A percentile compares a stretch with the other conserved stretches of the same genome.
phyloP scores from a whole-genome alignment of 2,113 vertebrate genomes.

The Scalopus aquaticus region DNA sequence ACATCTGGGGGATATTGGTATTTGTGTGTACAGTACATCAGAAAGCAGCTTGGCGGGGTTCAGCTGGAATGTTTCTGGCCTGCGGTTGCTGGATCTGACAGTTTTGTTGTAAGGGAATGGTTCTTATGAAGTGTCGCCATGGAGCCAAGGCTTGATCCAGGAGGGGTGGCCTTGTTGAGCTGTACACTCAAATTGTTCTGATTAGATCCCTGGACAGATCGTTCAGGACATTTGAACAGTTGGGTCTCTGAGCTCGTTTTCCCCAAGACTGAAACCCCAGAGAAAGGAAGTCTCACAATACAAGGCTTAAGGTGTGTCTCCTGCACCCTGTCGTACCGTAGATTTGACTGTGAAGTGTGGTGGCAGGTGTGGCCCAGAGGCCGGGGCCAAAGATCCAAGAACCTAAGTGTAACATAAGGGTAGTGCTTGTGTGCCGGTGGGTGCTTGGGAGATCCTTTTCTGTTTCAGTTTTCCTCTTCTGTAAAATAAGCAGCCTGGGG shows the following conservation, averaged over 20 bases:
- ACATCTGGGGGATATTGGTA: constrained; percentile 87
- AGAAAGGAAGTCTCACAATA: background rate
- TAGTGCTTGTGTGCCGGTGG: background rate
- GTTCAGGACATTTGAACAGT: constrained; percentile 40
- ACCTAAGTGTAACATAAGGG: background rate
- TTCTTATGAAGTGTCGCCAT: constrained; percentile 86
- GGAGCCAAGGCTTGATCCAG: constrained; percentile 73
- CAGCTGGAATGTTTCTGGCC: constrained; percentile 84
- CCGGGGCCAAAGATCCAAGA: background rate
- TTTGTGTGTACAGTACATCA: constrained; percentile 84
- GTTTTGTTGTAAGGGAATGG: constrained; percentile 81
- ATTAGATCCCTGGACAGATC: constrained; percentile 73
- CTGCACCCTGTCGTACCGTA: background rate
- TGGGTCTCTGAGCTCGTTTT: constrained; percentile 50
- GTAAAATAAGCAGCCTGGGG: background rate
- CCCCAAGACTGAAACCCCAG: background rate
- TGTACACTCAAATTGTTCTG: constrained; percentile 73
- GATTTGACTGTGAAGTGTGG: background rate
- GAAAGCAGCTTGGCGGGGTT: constrained; percentile 83
- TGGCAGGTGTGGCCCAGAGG: background rate
- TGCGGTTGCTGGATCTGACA: constrained; percentile 85
- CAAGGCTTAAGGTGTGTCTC: background rate
- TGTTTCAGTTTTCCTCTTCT: background rate
- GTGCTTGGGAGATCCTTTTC: background rate
- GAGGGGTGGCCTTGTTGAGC: constrained; percentile 73